Evolutionary conservation across 1,140 invertebrate genomes (phyloP).

Genomic region (Caerostris extrusa): DNA sequence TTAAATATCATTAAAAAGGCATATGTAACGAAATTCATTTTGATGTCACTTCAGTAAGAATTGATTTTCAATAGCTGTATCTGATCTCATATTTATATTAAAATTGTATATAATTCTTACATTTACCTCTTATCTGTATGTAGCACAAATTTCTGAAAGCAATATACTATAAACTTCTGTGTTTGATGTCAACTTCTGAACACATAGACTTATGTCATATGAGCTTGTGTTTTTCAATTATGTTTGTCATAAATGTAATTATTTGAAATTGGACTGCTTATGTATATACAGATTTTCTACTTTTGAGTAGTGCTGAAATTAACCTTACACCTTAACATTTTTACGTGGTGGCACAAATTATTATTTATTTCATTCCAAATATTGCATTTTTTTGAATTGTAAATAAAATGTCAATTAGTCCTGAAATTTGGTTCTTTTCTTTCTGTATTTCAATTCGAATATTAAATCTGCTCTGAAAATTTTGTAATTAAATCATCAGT

Average conservation of each 20-base stretch:
- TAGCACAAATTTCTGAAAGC: background rate
- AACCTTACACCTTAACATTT: conserved; percentile 67
- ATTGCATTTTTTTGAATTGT: conserved; percentile 60
- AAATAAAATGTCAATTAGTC: conserved; percentile 30
- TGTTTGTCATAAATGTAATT: background rate
- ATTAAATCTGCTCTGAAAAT: background rate
- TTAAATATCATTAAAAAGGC: background rate
- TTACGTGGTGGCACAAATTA: conserved; percentile 65
- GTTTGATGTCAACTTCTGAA: background rate
- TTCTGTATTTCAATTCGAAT: background rate
- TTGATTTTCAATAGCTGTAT: background rate
- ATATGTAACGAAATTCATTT: background rate
- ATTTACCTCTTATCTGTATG: background rate
- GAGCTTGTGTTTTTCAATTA: background rate
- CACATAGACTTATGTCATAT: background rate
- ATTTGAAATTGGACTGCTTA: background rate
- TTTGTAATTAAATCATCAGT: background rate
- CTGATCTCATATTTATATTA: background rate
- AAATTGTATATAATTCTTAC: background rate
- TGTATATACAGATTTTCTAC: background rate
- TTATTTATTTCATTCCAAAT: conserved; percentile 71
- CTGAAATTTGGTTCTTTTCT: background rate
- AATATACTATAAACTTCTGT: background rate
- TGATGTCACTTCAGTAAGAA: background rate
- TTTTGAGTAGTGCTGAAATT: background rate